phyloP scores from a whole-genome alignment of 2,113 vertebrate species.

The Lagopus muta region DNA sequence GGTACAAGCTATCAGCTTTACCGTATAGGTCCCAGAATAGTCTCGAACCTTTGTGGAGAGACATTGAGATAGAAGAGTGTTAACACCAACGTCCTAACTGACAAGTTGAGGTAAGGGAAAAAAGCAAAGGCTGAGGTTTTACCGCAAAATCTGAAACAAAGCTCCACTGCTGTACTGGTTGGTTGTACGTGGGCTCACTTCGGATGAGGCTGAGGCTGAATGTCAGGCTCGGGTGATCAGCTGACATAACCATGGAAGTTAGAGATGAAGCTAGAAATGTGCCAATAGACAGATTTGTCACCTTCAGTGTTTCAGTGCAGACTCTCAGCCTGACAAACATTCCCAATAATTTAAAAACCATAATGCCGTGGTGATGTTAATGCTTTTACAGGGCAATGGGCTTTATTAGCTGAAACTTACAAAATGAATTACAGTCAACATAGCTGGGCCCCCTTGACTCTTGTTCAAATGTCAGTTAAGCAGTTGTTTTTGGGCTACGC shows the following conservation, averaged over 20 bases:
- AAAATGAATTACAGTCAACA: not conserved
- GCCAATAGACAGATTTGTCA: conserved; percentile 17
- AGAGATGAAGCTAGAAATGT: conserved; percentile 75
- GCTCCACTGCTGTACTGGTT: conserved; percentile 92
- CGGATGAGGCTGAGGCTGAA: conserved; percentile 89
- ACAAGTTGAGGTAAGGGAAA: not conserved
- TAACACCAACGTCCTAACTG: not conserved
- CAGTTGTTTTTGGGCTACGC: not conserved
- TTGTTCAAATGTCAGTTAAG: not conserved
- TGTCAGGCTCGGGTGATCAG: conserved; percentile 86
- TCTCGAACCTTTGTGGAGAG: conserved; percentile 86
- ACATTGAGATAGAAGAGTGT: not conserved
- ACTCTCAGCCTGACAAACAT: not conserved
- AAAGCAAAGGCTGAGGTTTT: conserved; percentile 11
- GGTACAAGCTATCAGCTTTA: conserved; percentile 90
- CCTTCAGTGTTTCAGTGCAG: not conserved
- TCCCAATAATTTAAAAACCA: not conserved
- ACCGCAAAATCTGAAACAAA: conserved; percentile 95
- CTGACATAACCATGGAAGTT: conserved; percentile 86
- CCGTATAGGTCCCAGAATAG: conserved; percentile 90
- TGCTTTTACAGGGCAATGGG: not conserved
- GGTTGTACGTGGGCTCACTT: conserved; percentile 88
- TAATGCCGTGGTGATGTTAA: not conserved
- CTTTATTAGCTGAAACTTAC: not conserved
- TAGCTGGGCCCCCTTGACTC: conserved; percentile 6